phyloP scores from a whole-genome alignment of 2,113 vertebrate species.

The Amblyopsis rosae region DNA sequence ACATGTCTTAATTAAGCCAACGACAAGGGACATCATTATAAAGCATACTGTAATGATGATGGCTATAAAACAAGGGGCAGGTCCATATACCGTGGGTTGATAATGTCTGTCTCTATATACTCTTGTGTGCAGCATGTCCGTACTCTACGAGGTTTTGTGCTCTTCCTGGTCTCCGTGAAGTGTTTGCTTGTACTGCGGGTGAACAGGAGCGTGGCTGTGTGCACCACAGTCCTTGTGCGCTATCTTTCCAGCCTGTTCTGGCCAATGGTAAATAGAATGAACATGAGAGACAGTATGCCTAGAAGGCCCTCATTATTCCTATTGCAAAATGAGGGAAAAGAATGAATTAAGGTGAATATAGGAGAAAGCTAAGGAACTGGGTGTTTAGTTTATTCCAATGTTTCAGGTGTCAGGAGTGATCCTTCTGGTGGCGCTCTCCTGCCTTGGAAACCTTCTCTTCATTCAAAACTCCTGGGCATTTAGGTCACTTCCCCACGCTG shows the following conservation, averaged over 20 bases:
- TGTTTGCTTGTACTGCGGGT: slow-evolving; percentile 49
- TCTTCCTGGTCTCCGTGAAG: slow-evolving; percentile 74
- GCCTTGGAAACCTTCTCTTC: slow-evolving; percentile 52
- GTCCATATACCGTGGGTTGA: not conserved
- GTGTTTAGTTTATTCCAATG: not conserved
- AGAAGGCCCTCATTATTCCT: not conserved
- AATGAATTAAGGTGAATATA: too few relatives aligned
- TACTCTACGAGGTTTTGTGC: slow-evolving; percentile 62
- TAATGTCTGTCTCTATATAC: slow-evolving; percentile 10
- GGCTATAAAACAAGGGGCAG: too few relatives aligned
- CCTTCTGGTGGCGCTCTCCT: slow-evolving; percentile 50
- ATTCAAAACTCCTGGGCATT: slow-evolving; percentile 23
- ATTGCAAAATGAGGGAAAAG: not conserved
- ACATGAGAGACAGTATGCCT: not conserved
- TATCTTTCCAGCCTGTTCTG: slow-evolving; percentile 48
- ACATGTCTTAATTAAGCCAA: too few relatives aligned
- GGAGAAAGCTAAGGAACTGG: too few relatives aligned
- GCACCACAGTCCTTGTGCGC: slow-evolving; percentile 22
- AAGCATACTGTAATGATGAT: too few relatives aligned
- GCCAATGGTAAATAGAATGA: slow-evolving; percentile 60
- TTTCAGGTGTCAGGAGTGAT: slow-evolving; percentile 69
- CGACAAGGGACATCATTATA: too few relatives aligned
- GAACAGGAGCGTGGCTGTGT: slow-evolving; percentile 28
- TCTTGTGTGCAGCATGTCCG: slow-evolving; percentile 52
- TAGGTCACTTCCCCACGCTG: slow-evolving; percentile 28